These are phyloP conservation scores for Tachina grossa DNA, from an alignment of 2,888 invertebrate species.

Conservation along the genomic window DNA sequence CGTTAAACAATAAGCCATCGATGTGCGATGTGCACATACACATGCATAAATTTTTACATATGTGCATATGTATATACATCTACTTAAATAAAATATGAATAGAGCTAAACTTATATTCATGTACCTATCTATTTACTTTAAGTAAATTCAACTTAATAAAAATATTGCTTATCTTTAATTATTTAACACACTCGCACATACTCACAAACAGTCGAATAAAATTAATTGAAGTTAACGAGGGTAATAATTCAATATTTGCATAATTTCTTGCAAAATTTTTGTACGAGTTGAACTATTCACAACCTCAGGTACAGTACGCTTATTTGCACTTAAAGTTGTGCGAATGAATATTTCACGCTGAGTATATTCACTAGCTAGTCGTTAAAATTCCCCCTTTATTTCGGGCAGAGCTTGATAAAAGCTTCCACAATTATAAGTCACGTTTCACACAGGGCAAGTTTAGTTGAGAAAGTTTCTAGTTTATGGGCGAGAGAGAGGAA, in stretches of 20 bases:
- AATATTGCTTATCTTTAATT: constrained; percentile 53
- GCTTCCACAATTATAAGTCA: not conserved
- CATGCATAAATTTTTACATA: not conserved
- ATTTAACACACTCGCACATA: constrained; percentile 24
- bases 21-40: constrained; percentile 13
- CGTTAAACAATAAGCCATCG: constrained; percentile 53
- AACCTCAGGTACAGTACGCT: constrained; percentile 13
- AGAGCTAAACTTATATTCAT: not conserved
- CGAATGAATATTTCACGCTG: constrained; percentile 9
- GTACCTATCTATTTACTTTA: too few species aligned
- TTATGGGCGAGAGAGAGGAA: too few species aligned
- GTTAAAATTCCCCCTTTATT: not conserved
- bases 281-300: constrained; percentile 11
- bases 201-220: constrained; percentile 8
- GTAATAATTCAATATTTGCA: constrained; percentile 68
- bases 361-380: not conserved
- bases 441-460: too few species aligned
- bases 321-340: constrained; percentile 10
- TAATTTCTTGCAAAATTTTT: constrained; percentile 58
- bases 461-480: too few species aligned
- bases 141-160: constrained; percentile 51
- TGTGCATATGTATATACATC: not conserved
- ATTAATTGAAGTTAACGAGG: constrained; percentile 46
- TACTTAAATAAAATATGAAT: not conserved
- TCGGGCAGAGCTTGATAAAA: not conserved